Evolutionary conservation across 2,888 invertebrate genomes (phyloP), one percentile per base, ranked within the genome.

Genomic region (Fabriciana adippe): DNA sequence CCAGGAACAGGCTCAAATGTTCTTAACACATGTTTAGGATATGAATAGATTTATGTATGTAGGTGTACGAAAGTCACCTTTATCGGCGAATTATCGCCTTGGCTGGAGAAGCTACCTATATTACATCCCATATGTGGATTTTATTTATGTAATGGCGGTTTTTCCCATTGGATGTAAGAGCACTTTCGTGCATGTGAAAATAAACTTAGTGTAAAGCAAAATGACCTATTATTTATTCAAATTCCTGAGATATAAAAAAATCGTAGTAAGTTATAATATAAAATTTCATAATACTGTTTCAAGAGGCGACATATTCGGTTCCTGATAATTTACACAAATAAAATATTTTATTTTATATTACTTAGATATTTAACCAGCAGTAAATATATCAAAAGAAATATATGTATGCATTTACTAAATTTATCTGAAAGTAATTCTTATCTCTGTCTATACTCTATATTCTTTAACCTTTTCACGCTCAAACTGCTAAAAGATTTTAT

Each of bases 161-260:
- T 86, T 84, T 85, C 85, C 85, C 81, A 78, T 81, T 62, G 80
- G 82, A 81, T 85, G 82, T 86, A 84, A 81, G 85, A 74, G 86
- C 89, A 88, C 89, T 72, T 81, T 78, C 78, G 89, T 89, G 89
- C 89, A 81, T 84, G 83, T 89, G 87, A 86, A 88, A 83, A 87
- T 85, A 85, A 75, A 87, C 85, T 88, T 90, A 90, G 89, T 90
- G 86, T 90, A 90, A 89, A 84, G 85, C 86, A 86, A 81, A 18
- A 53, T 18, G 57, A 47, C 56, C 53, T 70, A 65, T 70, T 64
- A 54, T 56, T 67, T 67, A 35, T 35, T 55, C 31, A 48, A 26
- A 26, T 48, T 13, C n/a, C 47, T n/a, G 26, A 53, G 26, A 3
- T 21, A 51, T 51, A 53, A 6, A 21, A 51, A 18, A 21, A 16